Evolutionary conservation across 2,113 vertebrate genomes (phyloP).

Genomic region (Oceanites oceanicus): DNA sequence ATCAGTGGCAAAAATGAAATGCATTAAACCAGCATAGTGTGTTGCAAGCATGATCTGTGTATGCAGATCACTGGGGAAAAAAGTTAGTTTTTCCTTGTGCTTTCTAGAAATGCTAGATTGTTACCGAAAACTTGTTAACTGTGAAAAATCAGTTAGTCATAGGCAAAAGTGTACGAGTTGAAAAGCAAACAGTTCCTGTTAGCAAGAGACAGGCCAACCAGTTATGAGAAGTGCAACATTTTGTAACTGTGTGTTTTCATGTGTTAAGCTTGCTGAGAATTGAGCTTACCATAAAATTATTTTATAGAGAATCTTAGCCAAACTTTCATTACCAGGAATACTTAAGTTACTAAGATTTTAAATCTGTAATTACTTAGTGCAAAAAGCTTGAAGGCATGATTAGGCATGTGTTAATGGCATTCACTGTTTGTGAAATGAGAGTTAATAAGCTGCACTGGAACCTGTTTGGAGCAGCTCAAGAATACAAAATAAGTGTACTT

Average conservation of each 20-base stretch:
- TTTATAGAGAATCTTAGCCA: neutral
- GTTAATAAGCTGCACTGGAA: neutral
- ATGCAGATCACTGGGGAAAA: neutral
- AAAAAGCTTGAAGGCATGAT: neutral
- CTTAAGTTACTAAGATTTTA: neutral
- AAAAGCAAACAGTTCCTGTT: neutral
- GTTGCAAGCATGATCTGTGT: neutral
- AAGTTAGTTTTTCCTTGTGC: neutral
- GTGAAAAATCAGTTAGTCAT: neutral
- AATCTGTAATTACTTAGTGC: neutral
- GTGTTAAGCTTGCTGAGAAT: neutral
- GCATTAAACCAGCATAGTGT: neutral
- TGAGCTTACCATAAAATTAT: neutral
- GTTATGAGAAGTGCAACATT: neutral
- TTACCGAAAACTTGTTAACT: neutral
- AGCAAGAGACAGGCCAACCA: neutral
- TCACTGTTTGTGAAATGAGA: neutral
- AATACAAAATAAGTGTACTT: neutral
- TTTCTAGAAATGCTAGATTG: neutral
- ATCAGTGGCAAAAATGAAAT: neutral
- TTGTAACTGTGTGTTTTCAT: neutral
- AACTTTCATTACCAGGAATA: neutral
- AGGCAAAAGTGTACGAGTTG: neutral
- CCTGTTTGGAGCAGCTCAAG: neutral
- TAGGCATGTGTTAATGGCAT: neutral